Evolutionary conservation across 2,113 vertebrate species (phyloP).

Genomic region (Megaceryle torquata): DNA sequence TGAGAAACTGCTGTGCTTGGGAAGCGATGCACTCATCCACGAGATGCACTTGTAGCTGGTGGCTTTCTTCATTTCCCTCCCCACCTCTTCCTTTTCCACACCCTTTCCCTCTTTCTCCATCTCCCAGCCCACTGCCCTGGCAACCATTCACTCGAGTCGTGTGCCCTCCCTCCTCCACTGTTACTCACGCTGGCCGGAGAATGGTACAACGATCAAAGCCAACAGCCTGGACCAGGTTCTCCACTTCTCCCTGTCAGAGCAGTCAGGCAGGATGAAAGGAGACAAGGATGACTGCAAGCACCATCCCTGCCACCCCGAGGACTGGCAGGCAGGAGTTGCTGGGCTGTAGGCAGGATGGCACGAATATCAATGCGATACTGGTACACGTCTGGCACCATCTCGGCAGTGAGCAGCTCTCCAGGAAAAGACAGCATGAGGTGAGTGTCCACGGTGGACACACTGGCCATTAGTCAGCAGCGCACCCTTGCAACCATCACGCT

Average conservation of each 20-base stretch:
- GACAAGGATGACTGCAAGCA: not conserved
- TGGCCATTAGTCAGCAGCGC: not conserved
- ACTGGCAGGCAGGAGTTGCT: not conserved
- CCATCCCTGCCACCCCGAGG: rapidly evolving
- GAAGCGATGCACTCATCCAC: not conserved
- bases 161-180: not conserved
- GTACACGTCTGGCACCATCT: not conserved
- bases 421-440: rapidly evolving
- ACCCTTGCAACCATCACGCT: not conserved
- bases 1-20: not conserved
- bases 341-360: rapidly evolving
- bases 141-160: not conserved
- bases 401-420: not conserved
- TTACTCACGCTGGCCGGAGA: slow-evolving; percentile 90
- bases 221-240: slow-evolving; percentile 84
- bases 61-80: not conserved
- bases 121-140: not conserved
- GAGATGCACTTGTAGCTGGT: not conserved
- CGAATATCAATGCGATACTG: not conserved
- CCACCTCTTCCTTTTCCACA: not conserved
- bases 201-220: slow-evolving; percentile 85
- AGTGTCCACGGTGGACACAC: rapidly evolving
- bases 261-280: not conserved
- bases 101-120: not conserved
- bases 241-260: slow-evolving; percentile 86